Evolutionary conservation across 2,113 vertebrate genomes (phyloP), one percentile per base, ranked within the genome.

Genomic region (Tragelaphus strepsiceros): DNA sequence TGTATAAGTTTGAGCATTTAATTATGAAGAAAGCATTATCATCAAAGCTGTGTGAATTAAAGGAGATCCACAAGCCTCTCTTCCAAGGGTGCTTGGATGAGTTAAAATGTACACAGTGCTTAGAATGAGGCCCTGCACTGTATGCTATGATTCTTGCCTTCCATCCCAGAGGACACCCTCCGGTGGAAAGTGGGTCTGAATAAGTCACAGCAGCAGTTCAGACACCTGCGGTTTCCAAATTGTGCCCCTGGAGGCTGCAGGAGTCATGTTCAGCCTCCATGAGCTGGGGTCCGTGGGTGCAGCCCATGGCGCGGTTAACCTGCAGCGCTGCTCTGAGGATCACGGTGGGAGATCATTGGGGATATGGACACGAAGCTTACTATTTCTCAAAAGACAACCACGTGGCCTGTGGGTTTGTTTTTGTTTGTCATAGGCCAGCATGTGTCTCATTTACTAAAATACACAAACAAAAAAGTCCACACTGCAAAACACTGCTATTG

Each of bases 351-450:
- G 49, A 10, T 49, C 58, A 14, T 4, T 32, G 16, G 22, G 58
- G 61, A 4, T 71, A 11, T 59, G 49, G 56, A 54, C 15, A 6
- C 11, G 3, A 78, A 22, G 49, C 39, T 95, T 51, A 80, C 26
- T 88, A 35, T 93, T 93, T 93, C 82, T 88, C n/a, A 81, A 30
- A 97, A 84, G 54, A 30, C 15, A 91, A 67, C 58, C 35, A n/a
- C 30, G 54, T 28, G 39, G 49, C 56, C 35, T 35, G 24, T 71
- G 56, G 43, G 9, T 88, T 83, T 96, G 46, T 56, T 54, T 43
- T 89, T 94, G 43, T 46, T 54, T 85, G 67, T 53, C 30, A 49
- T 5, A 64, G 96, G 61, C 54, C 35, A 82, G 43, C 54, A 74
- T 94, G 86, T 58, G 30, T 28, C 49, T 96, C 13, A 0, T 80